Conservation (phyloP, 2,797 vertebrate species). For the Synaphobranchus kaupii region DNA sequence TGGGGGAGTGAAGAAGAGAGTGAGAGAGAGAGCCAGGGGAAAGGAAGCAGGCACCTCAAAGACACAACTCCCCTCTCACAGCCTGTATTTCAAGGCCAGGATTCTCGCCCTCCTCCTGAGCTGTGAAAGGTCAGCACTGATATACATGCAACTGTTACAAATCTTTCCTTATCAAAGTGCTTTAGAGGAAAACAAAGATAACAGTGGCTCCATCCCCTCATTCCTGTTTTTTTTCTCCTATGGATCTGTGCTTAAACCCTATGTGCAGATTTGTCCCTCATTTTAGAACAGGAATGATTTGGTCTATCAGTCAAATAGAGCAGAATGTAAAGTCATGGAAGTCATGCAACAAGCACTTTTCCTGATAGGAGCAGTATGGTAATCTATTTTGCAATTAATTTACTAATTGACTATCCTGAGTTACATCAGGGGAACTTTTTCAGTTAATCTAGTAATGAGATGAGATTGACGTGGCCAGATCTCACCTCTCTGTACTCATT, state of each 20-base stretch:
- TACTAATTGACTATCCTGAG: background rate
- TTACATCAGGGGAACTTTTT: background rate
- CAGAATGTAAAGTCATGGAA: background rate
- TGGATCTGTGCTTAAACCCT: background rate
- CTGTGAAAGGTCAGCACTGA: conserved; percentile 40
- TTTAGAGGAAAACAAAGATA: conserved; percentile 69
- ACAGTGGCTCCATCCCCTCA: conserved; percentile 70
- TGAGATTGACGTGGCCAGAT: conserved; percentile 7
- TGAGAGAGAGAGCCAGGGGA: conserved; percentile 42
- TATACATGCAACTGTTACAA: conserved; percentile 63
- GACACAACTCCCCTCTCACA: conserved; percentile 61
- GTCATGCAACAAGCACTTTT: background rate
- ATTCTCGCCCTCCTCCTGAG: conserved; percentile 69
- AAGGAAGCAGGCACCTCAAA: conserved; percentile 49
- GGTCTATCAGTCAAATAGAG: background rate
- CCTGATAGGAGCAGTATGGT: background rate
- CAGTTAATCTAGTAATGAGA: background rate
- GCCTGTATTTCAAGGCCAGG: conserved; percentile 68
- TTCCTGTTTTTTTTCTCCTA: conserved; percentile 27
- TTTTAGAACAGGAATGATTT: background rate
- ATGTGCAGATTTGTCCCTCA: background rate
- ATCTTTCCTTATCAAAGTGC: conserved; percentile 67
- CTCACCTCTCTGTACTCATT: background rate
- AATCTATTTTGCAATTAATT: background rate
- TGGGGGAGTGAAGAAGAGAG: conserved; percentile 65